Evolutionary conservation across 2,888 invertebrate genomes (phyloP).

Genomic region (Euclidia mi): DNA sequence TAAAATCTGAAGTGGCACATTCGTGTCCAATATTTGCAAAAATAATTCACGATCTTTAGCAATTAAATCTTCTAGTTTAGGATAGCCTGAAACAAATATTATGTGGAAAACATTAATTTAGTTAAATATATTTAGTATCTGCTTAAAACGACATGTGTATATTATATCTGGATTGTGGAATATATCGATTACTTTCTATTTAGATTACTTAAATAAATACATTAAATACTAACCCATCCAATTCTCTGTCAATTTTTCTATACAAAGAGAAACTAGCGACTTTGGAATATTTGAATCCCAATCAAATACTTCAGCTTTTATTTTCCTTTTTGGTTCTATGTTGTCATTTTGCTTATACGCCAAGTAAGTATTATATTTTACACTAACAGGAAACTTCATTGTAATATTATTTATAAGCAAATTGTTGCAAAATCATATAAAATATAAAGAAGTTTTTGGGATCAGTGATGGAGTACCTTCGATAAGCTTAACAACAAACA

Average conservation of each 20-base stretch:
- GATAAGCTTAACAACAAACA: conserved; percentile 16
- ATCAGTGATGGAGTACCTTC: no score
- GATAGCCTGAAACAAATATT: conserved; percentile 64
- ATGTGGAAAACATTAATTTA: no score
- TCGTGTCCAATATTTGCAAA: conserved; percentile 77
- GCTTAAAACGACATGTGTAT: no score
- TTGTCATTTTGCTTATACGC: conserved; percentile 77
- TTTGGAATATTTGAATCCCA: conserved; percentile 87
- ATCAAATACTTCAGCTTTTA: conserved; percentile 87
- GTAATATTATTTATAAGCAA: no score
- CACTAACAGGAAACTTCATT: conserved; percentile 78
- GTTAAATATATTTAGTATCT: no score
- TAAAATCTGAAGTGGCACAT: conserved; percentile 80
- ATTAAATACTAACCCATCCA: conserved; percentile 75
- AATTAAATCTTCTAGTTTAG: conserved; percentile 75
- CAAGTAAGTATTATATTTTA: conserved; percentile 78
- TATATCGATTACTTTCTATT: no score
- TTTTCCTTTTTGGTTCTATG: conserved; percentile 78
- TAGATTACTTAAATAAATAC: background rate
- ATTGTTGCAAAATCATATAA: no score
- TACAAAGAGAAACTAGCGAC: conserved; percentile 81
- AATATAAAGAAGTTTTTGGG: no score
- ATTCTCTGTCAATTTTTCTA: conserved; percentile 82
- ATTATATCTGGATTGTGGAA: no score
- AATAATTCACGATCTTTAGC: conserved; percentile 82